phyloP scores from a whole-genome alignment of 2,113 vertebrate genomes.

The Smithornis capensis region DNA sequence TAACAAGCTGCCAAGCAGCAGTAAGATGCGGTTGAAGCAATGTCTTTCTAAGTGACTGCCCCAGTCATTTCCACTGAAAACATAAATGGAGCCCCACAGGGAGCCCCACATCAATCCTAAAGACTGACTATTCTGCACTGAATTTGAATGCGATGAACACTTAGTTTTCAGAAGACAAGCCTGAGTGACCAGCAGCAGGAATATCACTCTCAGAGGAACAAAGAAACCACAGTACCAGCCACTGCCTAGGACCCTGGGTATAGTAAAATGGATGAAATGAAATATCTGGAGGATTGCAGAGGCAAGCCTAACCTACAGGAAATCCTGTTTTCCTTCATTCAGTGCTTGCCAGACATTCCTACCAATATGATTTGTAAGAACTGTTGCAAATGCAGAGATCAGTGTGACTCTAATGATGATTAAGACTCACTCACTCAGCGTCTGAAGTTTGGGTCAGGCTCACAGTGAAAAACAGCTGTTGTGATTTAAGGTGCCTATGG shows the following conservation, averaged over 20 bases:
- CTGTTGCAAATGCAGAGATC: not conserved
- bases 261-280: not conserved
- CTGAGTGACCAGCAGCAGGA: not conserved
- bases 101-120: not conserved
- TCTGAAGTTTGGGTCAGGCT: not conserved
- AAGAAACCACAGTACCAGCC: not conserved
- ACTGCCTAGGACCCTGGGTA: fast-evolving
- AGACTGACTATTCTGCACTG: not conserved
- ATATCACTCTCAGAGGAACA: not conserved
- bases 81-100: not conserved
- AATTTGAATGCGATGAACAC: not conserved
- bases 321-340: not conserved
- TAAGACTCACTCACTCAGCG: not conserved
- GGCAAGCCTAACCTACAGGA: not conserved
- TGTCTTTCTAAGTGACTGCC: not conserved
- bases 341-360: not conserved
- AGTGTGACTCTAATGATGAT: not conserved
- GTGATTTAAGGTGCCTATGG: not conserved
- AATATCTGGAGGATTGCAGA: not conserved
- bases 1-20: not conserved
- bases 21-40: not conserved
- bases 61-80: not conserved
- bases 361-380: not conserved
- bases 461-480: not conserved
- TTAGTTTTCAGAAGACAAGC: not conserved